Conservation (phyloP, 1,140 invertebrate genomes). For the Charaxes varanes region DNA sequence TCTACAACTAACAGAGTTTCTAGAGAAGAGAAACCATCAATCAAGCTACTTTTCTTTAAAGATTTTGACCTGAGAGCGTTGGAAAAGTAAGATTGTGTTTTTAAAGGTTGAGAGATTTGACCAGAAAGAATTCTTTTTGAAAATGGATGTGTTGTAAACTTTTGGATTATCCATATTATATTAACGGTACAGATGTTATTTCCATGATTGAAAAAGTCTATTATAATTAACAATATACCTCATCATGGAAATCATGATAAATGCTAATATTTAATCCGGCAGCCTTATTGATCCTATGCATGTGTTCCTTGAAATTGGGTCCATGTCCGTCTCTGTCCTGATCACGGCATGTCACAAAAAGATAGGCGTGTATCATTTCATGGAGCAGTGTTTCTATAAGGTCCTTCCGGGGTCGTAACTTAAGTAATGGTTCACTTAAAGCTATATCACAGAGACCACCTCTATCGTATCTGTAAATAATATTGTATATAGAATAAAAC, state of each 20-base stretch:
- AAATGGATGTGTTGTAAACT: no score
- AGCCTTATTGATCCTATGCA: constrained; percentile 92
- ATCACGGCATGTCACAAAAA: constrained; percentile 90
- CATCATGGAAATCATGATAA: constrained; percentile 70
- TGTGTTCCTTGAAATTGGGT: constrained; percentile 93
- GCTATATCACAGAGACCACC: constrained; percentile 87
- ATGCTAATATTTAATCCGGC: constrained; percentile 93
- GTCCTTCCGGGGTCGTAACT: constrained; percentile 93
- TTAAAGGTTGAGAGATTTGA: no score
- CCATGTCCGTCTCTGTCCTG: constrained; percentile 95
- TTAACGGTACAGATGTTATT: no score
- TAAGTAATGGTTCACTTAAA: constrained; percentile 92
- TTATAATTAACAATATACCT: constrained; percentile 47
- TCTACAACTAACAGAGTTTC: no score
- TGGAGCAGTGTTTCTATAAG: constrained; percentile 97
- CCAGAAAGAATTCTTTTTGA: no score
- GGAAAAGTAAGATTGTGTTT: no score
- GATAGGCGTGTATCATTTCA: constrained; percentile 99
- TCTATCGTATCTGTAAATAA: constrained; percentile 83
- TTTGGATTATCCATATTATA: no score
- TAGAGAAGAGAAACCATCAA: no score
- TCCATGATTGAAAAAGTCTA: no score
- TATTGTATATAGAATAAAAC: neutral
- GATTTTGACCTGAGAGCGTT: no score
- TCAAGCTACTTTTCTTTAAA: no score